Evolutionary conservation across 1,140 invertebrate species (phyloP), one percentile per base, ranked within the genome.

Genomic region (Galleria mellonella): DNA sequence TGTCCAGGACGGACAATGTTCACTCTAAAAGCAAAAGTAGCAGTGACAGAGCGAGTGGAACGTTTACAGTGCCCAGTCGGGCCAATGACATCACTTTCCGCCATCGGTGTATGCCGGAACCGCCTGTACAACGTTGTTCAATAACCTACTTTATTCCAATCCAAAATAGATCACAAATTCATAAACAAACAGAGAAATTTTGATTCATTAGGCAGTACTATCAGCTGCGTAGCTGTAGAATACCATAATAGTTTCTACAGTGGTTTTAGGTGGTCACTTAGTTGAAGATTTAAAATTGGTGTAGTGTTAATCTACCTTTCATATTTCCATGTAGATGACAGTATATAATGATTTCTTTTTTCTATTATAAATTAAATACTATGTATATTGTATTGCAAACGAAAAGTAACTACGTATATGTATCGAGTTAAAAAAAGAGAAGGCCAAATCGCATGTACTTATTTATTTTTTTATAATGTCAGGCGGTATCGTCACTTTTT

Each of bases 21-120:
- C 69, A 57, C 61, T 72, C 63, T 58, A 74, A 82, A 77, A 78
- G 72, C 68, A 76, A 82, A 82, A 76, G 71, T 71, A 69, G 65
- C 65, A 58, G 62, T 63, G 62, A 68, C 72, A 73, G 68, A 63
- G 61, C 64, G 53, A 74, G 63, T 68, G 58, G 57, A 63, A 46
- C 64, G 67, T 56, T 64, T 59, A 58, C 62, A 64, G 59, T 62
- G 62, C 62, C 55, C 61, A 61, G 55, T 54, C 68, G 54, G 65
- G 71, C 69, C 72, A 79, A 71, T 72, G 72, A 72, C 70, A 68
- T 69, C 68, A 67, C 65, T 66, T 52, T 61, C 58, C 59, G 70
- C 59, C 55, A 52, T 52, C 48, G 51, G 45, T 11, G 14, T 46
- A 63, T 31, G 55, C 17, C 61, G 27, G 51, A 59, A 52, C 51